Evolutionary conservation across 2,888 invertebrate genomes (phyloP).

Genomic region (Rhabditophanes sp.): DNA sequence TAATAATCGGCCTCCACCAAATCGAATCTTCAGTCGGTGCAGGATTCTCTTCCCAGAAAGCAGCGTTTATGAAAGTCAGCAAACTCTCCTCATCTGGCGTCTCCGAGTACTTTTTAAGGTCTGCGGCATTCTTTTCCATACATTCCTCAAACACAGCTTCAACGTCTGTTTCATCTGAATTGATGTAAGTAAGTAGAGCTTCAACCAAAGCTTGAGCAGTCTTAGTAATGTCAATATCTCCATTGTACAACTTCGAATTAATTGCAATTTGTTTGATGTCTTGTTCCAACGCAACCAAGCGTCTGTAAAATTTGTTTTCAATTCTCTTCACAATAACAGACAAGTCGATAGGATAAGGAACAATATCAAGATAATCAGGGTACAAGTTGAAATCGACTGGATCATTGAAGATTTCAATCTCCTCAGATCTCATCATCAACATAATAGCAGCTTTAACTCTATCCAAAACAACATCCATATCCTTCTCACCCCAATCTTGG

Average conservation of each 20-base stretch:
- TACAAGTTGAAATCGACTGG: constrained; percentile 9
- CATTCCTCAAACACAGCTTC: no score
- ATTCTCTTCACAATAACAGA: constrained; percentile 9
- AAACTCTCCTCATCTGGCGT: no score
- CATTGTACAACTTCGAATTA: constrained; percentile 2
- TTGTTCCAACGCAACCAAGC: neutral
- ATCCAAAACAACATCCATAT: no score
- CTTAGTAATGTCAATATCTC: constrained; percentile 2
- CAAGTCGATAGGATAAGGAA: constrained; percentile 12
- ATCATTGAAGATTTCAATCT: constrained; percentile 5
- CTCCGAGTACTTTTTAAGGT: no score
- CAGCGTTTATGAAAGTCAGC: no score
- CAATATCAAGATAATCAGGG: constrained; percentile 6
- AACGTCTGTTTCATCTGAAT: no score
- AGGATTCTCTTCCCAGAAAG: no score
- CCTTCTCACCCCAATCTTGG: no score
- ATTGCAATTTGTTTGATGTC: constrained; percentile 2
- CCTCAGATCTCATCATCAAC: constrained; percentile 1
- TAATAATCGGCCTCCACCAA: no score
- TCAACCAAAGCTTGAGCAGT: constrained; percentile 4
- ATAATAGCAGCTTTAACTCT: constrained; percentile 5
- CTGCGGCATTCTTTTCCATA: no score
- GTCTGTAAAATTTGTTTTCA: constrained; percentile 9
- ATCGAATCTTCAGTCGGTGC: no score
- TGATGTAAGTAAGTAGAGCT: no score